Evolutionary conservation across 2,113 vertebrate species (phyloP).

Genomic region (Heliornis fulica): DNA sequence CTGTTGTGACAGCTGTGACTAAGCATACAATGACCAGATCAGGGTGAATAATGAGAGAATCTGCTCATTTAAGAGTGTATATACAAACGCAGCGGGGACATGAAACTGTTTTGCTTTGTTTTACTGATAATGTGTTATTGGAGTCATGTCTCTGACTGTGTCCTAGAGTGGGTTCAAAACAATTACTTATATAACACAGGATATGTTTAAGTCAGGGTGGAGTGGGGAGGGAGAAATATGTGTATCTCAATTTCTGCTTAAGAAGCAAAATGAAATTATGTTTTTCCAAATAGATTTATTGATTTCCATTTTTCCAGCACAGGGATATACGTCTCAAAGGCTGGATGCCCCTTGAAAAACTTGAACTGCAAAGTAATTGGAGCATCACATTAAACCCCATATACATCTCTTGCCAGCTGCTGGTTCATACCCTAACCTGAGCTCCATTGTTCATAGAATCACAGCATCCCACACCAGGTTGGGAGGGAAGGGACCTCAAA

Average conservation of each 20-base stretch:
- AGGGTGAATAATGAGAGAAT: constrained; percentile 53
- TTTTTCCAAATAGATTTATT: constrained; percentile 28
- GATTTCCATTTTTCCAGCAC: not conserved
- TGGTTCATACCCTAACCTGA: not conserved
- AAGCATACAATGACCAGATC: constrained; percentile 50
- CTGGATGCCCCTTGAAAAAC: not conserved
- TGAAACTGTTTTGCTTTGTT: constrained; percentile 66
- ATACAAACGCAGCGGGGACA: constrained; percentile 55
- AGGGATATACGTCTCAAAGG: not conserved
- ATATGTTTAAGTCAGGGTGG: constrained; percentile 21
- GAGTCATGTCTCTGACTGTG: constrained; percentile 63
- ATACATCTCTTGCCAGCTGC: not conserved
- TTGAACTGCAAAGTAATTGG: not conserved
- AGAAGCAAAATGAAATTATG: constrained; percentile 46
- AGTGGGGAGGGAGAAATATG: not conserved
- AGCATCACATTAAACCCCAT: not conserved
- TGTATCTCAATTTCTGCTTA: constrained; percentile 35
- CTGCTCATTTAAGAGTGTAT: constrained; percentile 58
- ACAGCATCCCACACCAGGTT: no score
- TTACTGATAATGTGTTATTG: constrained; percentile 67
- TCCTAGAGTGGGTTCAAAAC: constrained; percentile 61
- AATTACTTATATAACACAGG: constrained; percentile 61
- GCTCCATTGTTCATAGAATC: no score
- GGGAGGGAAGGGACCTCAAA: no score
- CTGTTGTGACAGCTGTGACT: constrained; percentile 55